Evolutionary conservation across 2,113 vertebrate species (phyloP), one percentile per base, ranked within the genome.

Genomic region (Tor tambroides): DNA sequence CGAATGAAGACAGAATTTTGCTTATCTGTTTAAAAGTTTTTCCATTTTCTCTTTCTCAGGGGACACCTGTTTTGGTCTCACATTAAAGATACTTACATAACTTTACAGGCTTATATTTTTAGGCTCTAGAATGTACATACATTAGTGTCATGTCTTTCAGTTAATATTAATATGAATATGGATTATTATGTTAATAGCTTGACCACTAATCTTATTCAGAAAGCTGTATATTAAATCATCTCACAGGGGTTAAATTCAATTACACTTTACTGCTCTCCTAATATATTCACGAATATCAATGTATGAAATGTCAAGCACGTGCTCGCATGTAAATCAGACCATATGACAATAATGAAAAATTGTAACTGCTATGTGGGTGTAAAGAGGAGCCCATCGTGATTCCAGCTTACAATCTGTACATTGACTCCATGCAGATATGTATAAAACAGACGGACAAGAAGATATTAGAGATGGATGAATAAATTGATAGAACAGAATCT

Each of bases 241-340:
- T 74, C 30, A 82, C 63, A 82, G 43, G 23, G 21, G 82, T 63
- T 79, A 54, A 89, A 82, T 90, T 88, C 69, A 88, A 88, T 86
- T 88, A 80, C 75, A 63, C 14, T 10, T 85, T 88, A 43, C 87
- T 59, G 74, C 51, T 61, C 76, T 78, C 77, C 14, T 86, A 86
- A 83, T 79, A 69, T 84, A 35, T 46, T 19, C 74, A 30, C 49
- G 92, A 91, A 89, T 90, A 85, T 72, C 76, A 80, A 41, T 83
- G 71, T 88, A 84, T 65, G 54, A 94, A 93, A 94, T 94, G 93
- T 93, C 93, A 94, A 92, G 90, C 88, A 83, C 85, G 86, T 88
- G 78, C 84, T 87, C 88, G 81, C 49, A 89, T 92, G 85, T 90
- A 91, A 92, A 91, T 92, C 91, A 83, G 86, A 90, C 86, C 74